These are phyloP conservation scores for Mola mola DNA, from an alignment of 2,113 vertebrate genomes.

Conservation along the genomic window DNA sequence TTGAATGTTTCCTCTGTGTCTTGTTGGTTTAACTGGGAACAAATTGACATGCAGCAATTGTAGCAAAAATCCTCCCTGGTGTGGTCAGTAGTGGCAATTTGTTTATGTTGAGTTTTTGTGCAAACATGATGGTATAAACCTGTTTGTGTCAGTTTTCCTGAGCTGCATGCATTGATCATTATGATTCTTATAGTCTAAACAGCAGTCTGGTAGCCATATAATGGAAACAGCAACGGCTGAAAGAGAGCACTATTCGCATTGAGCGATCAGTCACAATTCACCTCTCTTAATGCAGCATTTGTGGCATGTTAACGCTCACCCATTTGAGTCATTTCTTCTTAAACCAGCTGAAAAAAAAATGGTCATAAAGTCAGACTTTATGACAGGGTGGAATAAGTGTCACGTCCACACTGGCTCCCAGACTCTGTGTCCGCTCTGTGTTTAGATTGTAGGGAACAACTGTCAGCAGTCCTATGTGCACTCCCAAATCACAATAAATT, in stretches of 20 bases:
- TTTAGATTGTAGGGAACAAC: conserved; percentile 17
- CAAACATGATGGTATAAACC: no score
- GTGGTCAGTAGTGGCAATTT: not conserved
- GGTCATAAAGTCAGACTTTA: conserved; percentile 61
- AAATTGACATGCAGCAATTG: no score
- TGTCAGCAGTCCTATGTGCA: not conserved
- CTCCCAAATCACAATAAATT: conserved; percentile 3
- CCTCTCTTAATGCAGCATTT: conserved; percentile 57
- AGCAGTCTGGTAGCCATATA: not conserved
- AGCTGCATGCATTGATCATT: not conserved
- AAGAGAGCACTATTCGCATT: conserved; percentile 58
- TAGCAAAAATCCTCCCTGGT: not conserved
- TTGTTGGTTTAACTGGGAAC: no score
- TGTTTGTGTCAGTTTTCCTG: not conserved
- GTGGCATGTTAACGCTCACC: conserved; percentile 44
- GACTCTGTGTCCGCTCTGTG: conserved; percentile 21
- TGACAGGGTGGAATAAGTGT: conserved; percentile 66
- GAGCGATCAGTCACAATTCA: conserved; percentile 59
- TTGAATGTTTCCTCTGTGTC: conserved; percentile 8
- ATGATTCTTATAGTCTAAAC: conserved; percentile 13
- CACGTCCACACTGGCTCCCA: conserved; percentile 28
- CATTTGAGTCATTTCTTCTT: conserved; percentile 54
- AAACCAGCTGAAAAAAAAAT: conserved; percentile 12
- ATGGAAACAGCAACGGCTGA: conserved; percentile 16
- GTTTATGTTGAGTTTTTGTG: not conserved